phyloP scores from a whole-genome alignment of 2,113 vertebrate genomes.

The Brachionichthys hirsutus region DNA sequence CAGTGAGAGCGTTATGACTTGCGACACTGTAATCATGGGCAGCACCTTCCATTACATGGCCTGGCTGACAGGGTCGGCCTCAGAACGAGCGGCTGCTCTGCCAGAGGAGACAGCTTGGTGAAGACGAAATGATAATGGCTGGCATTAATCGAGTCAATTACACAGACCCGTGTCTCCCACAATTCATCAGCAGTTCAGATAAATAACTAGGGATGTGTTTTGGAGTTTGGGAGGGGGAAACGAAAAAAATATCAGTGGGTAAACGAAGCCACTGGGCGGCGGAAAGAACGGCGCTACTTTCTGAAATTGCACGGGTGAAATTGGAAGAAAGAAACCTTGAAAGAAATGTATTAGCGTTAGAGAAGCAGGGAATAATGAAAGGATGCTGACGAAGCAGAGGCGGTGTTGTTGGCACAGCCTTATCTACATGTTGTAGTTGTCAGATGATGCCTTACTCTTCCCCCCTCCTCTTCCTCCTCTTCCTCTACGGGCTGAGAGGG shows the following conservation, averaged over 20 bases:
- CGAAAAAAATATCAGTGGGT: background rate
- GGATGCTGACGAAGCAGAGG: constrained; percentile 24
- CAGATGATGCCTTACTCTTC: constrained; percentile 34
- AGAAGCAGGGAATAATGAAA: too few species aligned
- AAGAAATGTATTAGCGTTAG: constrained; percentile 6
- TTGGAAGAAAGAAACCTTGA: background rate
- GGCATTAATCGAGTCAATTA: constrained; percentile 77
- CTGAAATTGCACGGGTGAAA: constrained; percentile 22
- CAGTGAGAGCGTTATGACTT: constrained; percentile 69
- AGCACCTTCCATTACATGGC: constrained; percentile 72
- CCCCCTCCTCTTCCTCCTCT: constrained; percentile 36
- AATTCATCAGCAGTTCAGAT: constrained; percentile 64
- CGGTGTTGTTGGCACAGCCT: constrained; percentile 31
- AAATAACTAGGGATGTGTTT: constrained; percentile 62
- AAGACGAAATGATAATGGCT: constrained; percentile 69
- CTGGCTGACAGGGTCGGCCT: constrained; percentile 67
- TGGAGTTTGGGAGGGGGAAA: constrained; percentile 38
- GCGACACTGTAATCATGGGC: constrained; percentile 77
- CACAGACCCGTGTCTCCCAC: constrained; percentile 63
- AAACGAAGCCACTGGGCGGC: constrained; percentile 12
- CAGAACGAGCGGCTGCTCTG: constrained; percentile 43
- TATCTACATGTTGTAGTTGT: constrained; percentile 68
- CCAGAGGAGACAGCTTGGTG: constrained; percentile 61
- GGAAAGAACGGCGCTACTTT: constrained; percentile 30
- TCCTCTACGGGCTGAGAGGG: constrained; percentile 61